Evolutionary conservation across 1,140 invertebrate genomes (phyloP).

Genomic region (Chrysoperla carnea): DNA sequence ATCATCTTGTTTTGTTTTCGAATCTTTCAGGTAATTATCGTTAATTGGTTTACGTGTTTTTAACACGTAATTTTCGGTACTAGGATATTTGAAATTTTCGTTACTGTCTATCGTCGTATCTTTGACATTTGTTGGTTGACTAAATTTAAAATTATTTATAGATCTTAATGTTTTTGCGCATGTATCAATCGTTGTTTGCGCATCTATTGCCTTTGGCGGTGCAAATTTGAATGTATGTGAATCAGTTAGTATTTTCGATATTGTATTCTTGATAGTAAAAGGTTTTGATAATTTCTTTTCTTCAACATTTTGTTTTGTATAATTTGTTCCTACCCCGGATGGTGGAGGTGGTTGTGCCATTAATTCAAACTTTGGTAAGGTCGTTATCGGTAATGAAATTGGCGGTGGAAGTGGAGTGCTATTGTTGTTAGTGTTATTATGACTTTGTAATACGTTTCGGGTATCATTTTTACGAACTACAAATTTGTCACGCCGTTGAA

Average conservation of each 20-base stretch:
- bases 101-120: slow-evolving; percentile 13
- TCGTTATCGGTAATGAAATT: slow-evolving; percentile 22
- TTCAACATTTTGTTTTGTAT: slow-evolving; percentile 26
- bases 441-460: slow-evolving; percentile 28
- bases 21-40: not conserved
- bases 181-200: not conserved
- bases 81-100: not conserved
- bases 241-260: slow-evolving; percentile 27
- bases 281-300: slow-evolving; percentile 29
- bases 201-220: slow-evolving; percentile 19
- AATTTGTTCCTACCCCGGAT: slow-evolving; percentile 25
- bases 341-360: slow-evolving; percentile 15
- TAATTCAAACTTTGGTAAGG: slow-evolving; percentile 19
- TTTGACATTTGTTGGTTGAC: slow-evolving; percentile 17
- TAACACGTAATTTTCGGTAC: not conserved
- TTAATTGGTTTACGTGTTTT: not conserved
- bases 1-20: not conserved
- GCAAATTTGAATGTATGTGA: slow-evolving; percentile 41
- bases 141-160: slow-evolving; percentile 4
- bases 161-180: not conserved
- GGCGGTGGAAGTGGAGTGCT: slow-evolving; percentile 33
- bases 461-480: slow-evolving; percentile 4
- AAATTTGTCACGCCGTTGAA: slow-evolving; percentile 33
- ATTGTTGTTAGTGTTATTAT: slow-evolving; percentile 38
- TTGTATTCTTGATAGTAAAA: too few relatives aligned